These are phyloP conservation scores for Euplexia lucipara DNA, from an alignment of 2,888 invertebrate genomes.

Conservation along the genomic window DNA sequence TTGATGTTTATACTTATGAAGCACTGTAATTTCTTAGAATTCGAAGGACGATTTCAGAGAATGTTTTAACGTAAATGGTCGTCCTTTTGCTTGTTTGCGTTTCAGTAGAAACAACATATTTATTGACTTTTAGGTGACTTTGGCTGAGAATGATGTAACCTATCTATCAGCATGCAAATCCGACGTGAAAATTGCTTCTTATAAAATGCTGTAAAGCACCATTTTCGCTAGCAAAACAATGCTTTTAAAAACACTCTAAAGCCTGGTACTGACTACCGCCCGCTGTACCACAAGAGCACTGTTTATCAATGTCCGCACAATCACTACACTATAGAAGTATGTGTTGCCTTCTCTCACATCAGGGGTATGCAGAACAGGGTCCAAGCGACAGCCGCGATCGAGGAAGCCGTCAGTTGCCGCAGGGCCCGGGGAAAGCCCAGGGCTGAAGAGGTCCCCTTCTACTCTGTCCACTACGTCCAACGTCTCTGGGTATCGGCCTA, in stretches of 20 bases:
- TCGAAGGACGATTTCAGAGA: conserved; percentile 23
- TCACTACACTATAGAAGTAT: conserved; percentile 65
- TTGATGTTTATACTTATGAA: conserved; percentile 14
- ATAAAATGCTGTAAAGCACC: conserved; percentile 39
- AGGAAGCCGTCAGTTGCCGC: conserved; percentile 83
- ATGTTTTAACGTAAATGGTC: conserved; percentile 22
- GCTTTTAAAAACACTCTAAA: conserved; percentile 46
- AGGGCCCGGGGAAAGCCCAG: conserved; percentile 76
- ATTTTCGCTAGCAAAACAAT: conserved; percentile 52
- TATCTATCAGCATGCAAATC: conserved; percentile 25
- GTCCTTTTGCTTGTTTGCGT: conserved; percentile 11
- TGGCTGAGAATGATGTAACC: conserved; percentile 2
- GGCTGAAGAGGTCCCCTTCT: conserved; percentile 83
- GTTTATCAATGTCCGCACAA: conserved; percentile 56
- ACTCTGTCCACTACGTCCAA: conserved; percentile 87
- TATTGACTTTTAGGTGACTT: conserved; percentile 4
- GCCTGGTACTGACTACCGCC: conserved; percentile 41
- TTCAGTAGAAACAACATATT: not conserved
- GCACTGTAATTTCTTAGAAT: conserved; percentile 3
- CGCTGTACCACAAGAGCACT: conserved; percentile 57
- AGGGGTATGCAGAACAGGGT: conserved; percentile 90
- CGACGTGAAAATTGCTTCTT: conserved; percentile 12
- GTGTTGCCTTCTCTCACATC: conserved; percentile 63
- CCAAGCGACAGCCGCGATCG: conserved; percentile 87
- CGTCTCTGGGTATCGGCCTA: conserved; percentile 91